Base-by-base conservation (phyloP, 2,888 invertebrate genomes). In the Rotaria socialis region DNA sequence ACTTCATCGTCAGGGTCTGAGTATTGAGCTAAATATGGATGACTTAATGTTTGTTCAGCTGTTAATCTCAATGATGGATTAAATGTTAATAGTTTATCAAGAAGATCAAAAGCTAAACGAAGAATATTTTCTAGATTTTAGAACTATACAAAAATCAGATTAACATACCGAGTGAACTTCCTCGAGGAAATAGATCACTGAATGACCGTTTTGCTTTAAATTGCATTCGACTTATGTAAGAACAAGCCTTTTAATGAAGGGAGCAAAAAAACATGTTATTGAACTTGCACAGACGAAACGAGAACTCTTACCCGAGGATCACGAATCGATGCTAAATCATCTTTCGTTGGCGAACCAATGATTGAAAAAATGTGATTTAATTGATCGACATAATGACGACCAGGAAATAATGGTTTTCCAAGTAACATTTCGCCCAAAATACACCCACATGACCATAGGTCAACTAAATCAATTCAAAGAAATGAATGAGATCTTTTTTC, bases 1-100 rank as follows among this genome's bases (percentile, higher is more conserved):
- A 98, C 98, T 94, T 99, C 99, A 92, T 99, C 99, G 89, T 95
- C 96, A 86, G 98, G 98, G 92, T 99, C 99, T 92, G 98, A 99
- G 94, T 99, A 99, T 93, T 98, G 97, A 92, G 97, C 97, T 90
- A 99, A 94, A 92, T 99, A 99, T 11, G 97, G 96, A 92, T 99
- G 98, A 86, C 97, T 97, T 86, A 99, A 93, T 24, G 98, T 96
- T 90, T 97, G 95, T 92, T 99, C 98, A 60, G 99, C 97, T 75
- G 94, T 95, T 92, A 98, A 97, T 90, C 99, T 93, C 92, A 95
- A 96, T 92, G 92, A 95, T 0, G 99, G 99, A 93, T 99, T 99
- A 92, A 99, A 99, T 85, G 98, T 97, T 90, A 99, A 93, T 97
- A 99, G 97, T 93, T 96, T 96, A 91, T 98, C 98, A 90, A 99